These are phyloP conservation scores for Phania funesta DNA, from an alignment of 2,888 invertebrate species.

Conservation along the genomic window DNA sequence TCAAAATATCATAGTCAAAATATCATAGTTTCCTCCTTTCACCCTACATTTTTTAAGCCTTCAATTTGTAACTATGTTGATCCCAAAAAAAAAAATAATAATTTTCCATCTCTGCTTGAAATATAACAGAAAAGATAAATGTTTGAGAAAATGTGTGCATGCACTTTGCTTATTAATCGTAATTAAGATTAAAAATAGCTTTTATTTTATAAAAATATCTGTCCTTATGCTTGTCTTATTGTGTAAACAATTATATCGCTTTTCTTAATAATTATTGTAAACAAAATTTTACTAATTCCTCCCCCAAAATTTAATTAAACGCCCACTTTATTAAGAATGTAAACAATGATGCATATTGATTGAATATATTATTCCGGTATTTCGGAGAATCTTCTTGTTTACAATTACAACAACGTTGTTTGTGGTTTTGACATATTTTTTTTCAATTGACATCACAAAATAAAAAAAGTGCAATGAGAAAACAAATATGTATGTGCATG, in stretches of 20 bases:
- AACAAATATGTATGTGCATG: neutral
- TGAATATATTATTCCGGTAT: neutral
- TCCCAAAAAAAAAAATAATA: no score
- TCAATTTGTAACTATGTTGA: no score
- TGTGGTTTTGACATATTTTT: neutral
- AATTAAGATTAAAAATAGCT: no score
- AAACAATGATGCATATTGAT: neutral
- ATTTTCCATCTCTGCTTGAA: no score
- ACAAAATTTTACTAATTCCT: neutral
- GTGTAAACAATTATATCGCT: neutral
- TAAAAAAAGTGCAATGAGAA: conserved; percentile 17
- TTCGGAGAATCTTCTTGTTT: conserved; percentile 9
- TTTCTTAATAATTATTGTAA: neutral
- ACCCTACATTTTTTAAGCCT: no score
- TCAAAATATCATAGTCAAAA: no score
- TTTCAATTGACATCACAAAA: conserved; percentile 15
- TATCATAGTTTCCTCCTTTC: no score
- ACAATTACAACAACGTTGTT: neutral
- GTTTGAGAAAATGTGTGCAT: no score
- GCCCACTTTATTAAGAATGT: conserved; percentile 16
- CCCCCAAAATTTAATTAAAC: conserved; percentile 1
- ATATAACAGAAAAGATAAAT: no score
- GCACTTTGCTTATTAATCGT: no score
- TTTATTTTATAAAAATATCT: no score
- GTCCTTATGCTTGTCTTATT: neutral